A percentile compares a stretch with the other conserved stretches of the same genome.
Conservation (phyloP, 2,888 invertebrate species). For the Diaphora mendica region DNA sequence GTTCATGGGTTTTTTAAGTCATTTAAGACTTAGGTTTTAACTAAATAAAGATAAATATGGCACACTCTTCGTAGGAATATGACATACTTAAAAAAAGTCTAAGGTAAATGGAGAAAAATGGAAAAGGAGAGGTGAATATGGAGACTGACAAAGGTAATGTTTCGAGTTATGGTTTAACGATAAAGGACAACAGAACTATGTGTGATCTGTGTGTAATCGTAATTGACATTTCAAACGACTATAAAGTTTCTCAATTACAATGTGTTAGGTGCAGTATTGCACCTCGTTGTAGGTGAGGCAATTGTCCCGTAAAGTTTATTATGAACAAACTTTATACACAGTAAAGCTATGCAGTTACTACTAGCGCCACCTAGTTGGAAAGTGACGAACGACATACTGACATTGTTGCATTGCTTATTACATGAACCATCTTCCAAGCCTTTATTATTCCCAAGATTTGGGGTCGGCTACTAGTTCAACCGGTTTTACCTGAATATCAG, state of each 20-base stretch:
- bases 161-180: no score
- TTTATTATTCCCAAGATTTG: no score
- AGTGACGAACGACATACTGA: background rate
- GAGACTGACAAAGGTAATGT: no score
- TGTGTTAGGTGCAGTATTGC: background rate
- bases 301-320: background rate
- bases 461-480: no score
- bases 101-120: no score
- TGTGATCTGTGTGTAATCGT: no score
- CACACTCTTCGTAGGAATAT: no score
- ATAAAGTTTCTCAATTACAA: background rate
- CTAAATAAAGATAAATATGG: background rate
- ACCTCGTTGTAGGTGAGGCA: background rate
- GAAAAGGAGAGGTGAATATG: no score
- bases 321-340: background rate
- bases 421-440: no score
- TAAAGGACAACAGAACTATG: no score
- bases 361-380: conserved; percentile 1
- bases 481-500: no score
- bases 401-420: background rate
- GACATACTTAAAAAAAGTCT: no score
- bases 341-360: background rate
- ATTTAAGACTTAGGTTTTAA: background rate
- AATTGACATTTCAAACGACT: background rate
- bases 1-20: background rate